These are phyloP conservation scores for Leucania comma DNA, from an alignment of 2,888 invertebrate species.

Conservation along the genomic window DNA sequence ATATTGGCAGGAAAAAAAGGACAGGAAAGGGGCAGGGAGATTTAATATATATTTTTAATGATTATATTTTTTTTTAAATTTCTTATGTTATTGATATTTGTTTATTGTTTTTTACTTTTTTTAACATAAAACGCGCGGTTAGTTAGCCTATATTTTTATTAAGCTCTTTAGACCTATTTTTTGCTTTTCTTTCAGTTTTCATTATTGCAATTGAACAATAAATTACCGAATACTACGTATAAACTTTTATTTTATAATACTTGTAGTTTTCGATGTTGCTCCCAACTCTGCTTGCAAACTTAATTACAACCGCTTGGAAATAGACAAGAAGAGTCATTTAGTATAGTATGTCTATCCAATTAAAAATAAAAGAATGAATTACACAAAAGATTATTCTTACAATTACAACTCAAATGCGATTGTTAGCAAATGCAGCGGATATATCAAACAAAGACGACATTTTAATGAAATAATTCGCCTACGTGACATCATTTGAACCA, in stretches of 20 bases:
- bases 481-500: conserved; percentile 1
- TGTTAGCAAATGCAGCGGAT: conserved; percentile 6
- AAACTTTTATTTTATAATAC: neutral
- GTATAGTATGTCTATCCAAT: neutral
- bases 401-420: conserved; percentile 3
- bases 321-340: neutral
- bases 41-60: too few species aligned
- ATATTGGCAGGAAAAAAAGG: too few species aligned
- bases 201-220: neutral
- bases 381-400: conserved; percentile 1
- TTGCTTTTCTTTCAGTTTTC: neutral
- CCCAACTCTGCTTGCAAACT: neutral
- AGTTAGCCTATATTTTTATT: too few species aligned
- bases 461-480: neutral
- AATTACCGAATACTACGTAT: neutral
- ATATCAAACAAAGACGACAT: neutral
- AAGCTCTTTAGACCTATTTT: too few species aligned
- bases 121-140: too few species aligned
- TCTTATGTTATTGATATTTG: too few species aligned
- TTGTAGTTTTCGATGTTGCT: neutral
- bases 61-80: too few species aligned
- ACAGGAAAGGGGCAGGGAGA: too few species aligned
- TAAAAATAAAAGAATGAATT: conserved; percentile 4
- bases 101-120: too few species aligned
- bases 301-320: neutral